Conservation (phyloP, 2,797 vertebrate genomes). For the Lacerta viridis region DNA sequence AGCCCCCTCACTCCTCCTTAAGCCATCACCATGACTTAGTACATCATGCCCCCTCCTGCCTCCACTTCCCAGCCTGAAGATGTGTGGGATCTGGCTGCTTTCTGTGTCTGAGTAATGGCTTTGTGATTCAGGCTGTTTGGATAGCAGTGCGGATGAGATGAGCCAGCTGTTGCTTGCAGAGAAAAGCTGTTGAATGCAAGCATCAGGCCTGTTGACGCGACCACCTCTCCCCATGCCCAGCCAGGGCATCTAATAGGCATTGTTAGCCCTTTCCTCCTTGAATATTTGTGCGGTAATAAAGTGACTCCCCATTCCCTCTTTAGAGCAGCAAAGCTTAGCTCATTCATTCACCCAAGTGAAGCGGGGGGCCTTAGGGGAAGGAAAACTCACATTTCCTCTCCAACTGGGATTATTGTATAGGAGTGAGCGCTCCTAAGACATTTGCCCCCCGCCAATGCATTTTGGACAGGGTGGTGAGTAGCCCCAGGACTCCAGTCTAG, state of each 20-base stretch:
- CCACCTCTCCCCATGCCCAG: neutral
- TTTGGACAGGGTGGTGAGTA: neutral
- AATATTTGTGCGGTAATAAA: neutral
- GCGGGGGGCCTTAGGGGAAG: neutral
- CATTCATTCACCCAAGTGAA: neutral
- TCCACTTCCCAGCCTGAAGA: slow-evolving; percentile 22
- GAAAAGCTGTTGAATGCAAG: neutral
- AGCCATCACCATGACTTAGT: neutral
- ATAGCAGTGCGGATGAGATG: slow-evolving; percentile 1
- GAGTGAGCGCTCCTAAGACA: neutral
- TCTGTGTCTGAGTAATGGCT: neutral
- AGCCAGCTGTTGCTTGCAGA: slow-evolving; percentile 18
- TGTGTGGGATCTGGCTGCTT: slow-evolving; percentile 11
- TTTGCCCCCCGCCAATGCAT: too few species aligned
- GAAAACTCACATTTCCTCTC: neutral
- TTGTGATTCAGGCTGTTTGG: neutral
- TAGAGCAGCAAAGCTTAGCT: neutral
- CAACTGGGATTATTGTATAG: neutral
- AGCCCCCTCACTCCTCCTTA: neutral
- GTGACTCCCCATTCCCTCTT: neutral
- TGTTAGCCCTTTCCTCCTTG: neutral
- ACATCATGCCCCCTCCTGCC: neutral
- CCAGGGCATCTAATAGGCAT: neutral
- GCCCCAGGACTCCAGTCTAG: neutral
- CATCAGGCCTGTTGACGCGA: neutral